Evolutionary conservation across 2,113 vertebrate species (phyloP).

Genomic region (Lepus europaeus): DNA sequence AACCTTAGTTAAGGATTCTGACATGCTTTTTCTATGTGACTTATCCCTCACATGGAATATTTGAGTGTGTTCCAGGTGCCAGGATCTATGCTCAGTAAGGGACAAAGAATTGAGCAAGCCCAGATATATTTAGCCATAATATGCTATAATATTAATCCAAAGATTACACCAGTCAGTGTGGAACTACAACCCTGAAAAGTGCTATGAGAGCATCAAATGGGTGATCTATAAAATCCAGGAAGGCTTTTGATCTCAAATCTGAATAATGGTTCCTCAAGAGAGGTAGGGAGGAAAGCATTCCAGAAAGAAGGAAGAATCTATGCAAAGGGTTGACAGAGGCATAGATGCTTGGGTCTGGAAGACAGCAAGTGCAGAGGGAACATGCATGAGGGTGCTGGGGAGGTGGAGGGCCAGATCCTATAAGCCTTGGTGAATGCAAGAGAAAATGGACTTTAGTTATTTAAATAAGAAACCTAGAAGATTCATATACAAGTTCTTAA

Average conservation of each 20-base stretch:
- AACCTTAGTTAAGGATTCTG: neutral
- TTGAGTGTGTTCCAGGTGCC: neutral
- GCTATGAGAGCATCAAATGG: neutral
- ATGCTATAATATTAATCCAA: neutral
- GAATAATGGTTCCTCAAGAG: neutral
- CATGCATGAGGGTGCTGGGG: neutral
- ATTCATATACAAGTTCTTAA: neutral
- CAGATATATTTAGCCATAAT: neutral
- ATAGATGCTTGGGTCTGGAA: neutral
- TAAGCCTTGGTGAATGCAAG: neutral
- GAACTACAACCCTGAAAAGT: neutral
- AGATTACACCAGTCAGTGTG: neutral
- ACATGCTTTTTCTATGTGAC: neutral
- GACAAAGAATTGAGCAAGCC: neutral
- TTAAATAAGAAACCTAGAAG: slow-evolving; percentile 29
- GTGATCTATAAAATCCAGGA: neutral
- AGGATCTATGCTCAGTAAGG: neutral
- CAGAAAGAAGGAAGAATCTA: neutral
- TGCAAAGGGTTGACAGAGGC: neutral
- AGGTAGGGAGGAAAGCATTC: neutral
- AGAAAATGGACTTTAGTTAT: neutral
- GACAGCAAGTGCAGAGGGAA: neutral
- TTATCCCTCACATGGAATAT: neutral
- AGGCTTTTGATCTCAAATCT: neutral
- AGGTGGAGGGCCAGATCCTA: neutral